Evolutionary conservation across 2,113 vertebrate genomes (phyloP).

Genomic region (Papio anubis): DNA sequence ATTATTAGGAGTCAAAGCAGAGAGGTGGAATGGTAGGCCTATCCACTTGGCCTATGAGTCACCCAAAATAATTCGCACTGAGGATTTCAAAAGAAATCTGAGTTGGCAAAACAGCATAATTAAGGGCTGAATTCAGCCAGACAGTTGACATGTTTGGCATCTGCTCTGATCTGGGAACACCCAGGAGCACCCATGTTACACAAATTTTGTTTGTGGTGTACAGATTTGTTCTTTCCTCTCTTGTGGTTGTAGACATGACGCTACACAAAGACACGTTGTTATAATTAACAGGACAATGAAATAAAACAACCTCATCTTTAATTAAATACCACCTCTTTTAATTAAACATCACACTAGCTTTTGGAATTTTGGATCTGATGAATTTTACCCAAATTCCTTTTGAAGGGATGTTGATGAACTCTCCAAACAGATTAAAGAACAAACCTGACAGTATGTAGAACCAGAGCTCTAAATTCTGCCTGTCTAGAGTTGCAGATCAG

Average conservation of each 20-base stretch:
- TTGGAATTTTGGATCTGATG: neutral
- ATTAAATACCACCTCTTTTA: neutral
- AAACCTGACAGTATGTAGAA: neutral
- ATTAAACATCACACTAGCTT: neutral
- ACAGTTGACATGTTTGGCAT: neutral
- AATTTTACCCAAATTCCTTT: neutral
- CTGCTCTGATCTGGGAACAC: neutral
- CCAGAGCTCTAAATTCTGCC: neutral
- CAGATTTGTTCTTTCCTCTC: neutral
- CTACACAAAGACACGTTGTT: neutral
- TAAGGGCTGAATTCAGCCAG: neutral
- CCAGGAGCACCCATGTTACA: neutral
- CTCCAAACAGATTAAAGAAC: neutral
- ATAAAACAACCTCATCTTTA: neutral
- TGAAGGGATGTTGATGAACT: neutral
- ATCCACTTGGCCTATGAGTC: neutral
- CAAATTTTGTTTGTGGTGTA: neutral
- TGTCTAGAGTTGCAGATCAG: neutral
- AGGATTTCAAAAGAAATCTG: neutral
- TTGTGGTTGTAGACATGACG: neutral
- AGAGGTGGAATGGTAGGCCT: no score
- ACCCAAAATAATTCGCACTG: neutral
- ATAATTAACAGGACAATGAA: neutral
- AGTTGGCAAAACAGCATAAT: neutral
- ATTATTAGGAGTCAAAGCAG: neutral